Percentiles rank a stretch among this genome's conserved stretches.
phyloP scores from a whole-genome alignment of 2,113 vertebrate species.

The Aegithalos caudatus region DNA sequence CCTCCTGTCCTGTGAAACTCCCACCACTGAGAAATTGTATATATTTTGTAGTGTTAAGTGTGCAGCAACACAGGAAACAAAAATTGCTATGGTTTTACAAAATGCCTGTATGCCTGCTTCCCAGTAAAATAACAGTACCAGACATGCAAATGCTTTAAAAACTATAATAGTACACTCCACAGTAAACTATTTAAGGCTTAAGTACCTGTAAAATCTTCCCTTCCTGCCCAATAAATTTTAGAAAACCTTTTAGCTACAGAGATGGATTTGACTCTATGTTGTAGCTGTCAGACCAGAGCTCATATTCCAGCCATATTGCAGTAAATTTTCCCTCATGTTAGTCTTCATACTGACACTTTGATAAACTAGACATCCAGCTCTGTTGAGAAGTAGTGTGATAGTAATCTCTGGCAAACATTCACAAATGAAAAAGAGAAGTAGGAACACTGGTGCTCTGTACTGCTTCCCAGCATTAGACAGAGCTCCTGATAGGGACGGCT shows the following conservation, averaged over 20 bases:
- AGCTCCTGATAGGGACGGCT: neutral
- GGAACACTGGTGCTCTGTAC: neutral
- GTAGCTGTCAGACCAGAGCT: conserved; percentile 37
- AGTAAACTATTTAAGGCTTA: neutral
- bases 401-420: conserved; percentile 60
- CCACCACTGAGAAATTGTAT: neutral
- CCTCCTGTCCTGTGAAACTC: neutral
- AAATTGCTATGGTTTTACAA: neutral
- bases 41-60: neutral
- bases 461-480: neutral
- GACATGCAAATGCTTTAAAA: neutral
- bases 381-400: conserved; percentile 49
- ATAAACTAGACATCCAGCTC: conserved; percentile 56
- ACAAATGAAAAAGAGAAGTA: neutral
- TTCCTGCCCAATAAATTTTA: conserved; percentile 12
- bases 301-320: neutral
- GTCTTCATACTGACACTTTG: conserved; percentile 62
- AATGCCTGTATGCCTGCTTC: neutral
- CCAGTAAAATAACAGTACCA: neutral
- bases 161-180: neutral
- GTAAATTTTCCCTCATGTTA: conserved; percentile 47
- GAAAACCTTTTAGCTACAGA: conserved; percentile 26
- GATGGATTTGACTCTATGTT: neutral
- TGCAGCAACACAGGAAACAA: neutral
- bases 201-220: neutral